phyloP scores from a whole-genome alignment of 1,140 invertebrate species.

The Zelostemma sp. region DNA sequence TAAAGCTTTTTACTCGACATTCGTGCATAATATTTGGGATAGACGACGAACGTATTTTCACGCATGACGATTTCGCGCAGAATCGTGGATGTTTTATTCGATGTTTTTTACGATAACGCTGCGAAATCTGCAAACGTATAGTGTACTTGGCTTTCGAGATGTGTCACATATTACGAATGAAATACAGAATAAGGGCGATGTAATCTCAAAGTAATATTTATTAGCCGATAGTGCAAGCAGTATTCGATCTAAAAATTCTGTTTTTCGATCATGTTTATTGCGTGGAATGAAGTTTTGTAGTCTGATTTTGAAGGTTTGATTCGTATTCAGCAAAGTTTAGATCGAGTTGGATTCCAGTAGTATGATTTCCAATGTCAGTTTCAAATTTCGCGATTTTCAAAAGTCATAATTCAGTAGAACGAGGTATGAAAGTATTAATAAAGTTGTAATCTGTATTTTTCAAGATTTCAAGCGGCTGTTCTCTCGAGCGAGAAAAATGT shows the following conservation, averaged over 20 bases:
- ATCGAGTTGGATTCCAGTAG: background rate
- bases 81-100: no score
- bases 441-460: background rate
- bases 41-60: no score
- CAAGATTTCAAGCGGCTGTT: background rate
- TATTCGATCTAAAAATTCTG: no score
- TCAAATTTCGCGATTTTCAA: no score
- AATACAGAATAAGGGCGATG: constrained; percentile 12
- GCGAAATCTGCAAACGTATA: constrained; percentile 28
- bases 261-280: no score
- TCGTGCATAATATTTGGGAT: no score
- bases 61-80: no score
- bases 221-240: constrained; percentile 14
- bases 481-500: no score
- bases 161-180: constrained; percentile 35
- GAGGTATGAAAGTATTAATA: background rate
- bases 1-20: background rate
- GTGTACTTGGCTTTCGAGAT: no score
- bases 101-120: background rate
- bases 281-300: no score
- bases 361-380: background rate
- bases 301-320: no score
- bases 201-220: no score
- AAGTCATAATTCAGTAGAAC: background rate
- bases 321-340: background rate